Evolutionary conservation across 2,113 vertebrate genomes (phyloP).

Genomic region (Rhinopomastus cyanomelas): DNA sequence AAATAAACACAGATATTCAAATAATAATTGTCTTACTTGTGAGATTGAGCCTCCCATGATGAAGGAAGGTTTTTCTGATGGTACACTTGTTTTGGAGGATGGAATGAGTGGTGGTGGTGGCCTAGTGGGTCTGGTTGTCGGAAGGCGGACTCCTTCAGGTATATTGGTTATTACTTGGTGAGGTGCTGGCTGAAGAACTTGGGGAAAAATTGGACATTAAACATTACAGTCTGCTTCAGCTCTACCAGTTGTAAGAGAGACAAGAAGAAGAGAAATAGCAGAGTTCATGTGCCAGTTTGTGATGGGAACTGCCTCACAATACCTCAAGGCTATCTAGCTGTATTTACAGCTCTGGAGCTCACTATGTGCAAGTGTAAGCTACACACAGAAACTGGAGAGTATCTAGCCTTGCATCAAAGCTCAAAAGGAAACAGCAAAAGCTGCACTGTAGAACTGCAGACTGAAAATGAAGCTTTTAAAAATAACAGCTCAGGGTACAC

Average conservation of each 20-base stretch:
- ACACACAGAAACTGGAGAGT: background rate
- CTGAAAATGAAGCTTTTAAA: background rate
- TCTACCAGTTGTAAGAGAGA: background rate
- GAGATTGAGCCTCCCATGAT: conserved; percentile 98
- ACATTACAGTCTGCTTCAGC: background rate
- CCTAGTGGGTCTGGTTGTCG: conserved; percentile 88
- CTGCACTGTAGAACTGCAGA: background rate
- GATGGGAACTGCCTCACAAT: background rate
- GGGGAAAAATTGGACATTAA: background rate
- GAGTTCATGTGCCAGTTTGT: background rate
- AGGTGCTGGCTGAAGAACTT: conserved; percentile 92
- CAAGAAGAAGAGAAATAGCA: background rate
- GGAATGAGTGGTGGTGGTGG: conserved; percentile 98
- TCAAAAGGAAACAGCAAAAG: background rate
- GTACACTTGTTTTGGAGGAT: conserved; percentile 89
- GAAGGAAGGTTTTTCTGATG: conserved; percentile 95
- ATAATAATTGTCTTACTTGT: conserved; percentile 79
- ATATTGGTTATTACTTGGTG: conserved; percentile 90
- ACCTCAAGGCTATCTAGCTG: background rate
- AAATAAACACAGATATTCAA: background rate
- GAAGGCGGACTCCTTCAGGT: conserved; percentile 88
- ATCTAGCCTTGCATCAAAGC: background rate
- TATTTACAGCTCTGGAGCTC: background rate
- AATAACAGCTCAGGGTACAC: background rate
- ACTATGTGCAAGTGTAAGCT: background rate